Evolutionary conservation across 2,888 invertebrate genomes (phyloP), one percentile per base, ranked within the genome.

Genomic region (Drosophila peninsularis): DNA sequence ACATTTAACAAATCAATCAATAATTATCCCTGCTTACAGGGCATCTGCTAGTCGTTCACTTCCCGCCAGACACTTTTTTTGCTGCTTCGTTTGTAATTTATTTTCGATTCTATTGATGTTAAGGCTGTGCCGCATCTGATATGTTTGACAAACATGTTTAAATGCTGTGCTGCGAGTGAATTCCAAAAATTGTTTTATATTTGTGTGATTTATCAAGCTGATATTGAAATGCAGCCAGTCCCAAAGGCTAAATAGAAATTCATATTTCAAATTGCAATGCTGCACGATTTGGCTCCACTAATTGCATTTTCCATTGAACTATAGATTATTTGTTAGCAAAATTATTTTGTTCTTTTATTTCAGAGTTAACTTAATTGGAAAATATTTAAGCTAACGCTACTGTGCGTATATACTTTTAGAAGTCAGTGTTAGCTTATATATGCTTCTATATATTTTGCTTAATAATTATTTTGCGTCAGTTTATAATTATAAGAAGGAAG

Each of bases 71-170:
- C 21, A 19, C 2, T 21, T 30, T 21, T 30, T 36, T 24, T 45
- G 32, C 66, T 63, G 17, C 44, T 50, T 64, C 53, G 41, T 30
- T 50, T 53, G 65, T 72, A 74, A 83, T 85, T 85, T 83, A 85
- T 83, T 69, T 74, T 67, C 68, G 44, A 62, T 72, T 64, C 68
- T 56, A 50, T 61, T 39, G 39, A 37, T 37, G 45, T 49, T 39
- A 19, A 44, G 41, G 36, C 52, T 41, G 21, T 60, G 27, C 6
- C 54, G 42, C 54, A 55, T 62, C 32, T 27, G 42, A 62, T 19
- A 34, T 71, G n/a, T 71, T 47, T 64, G 21, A 21, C 36, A 47
- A 27, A 63, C 36, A 30, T 52, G 32, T 47, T 41, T 21, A 30
- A 73, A 30, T 39, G 45, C 60, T 61, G 3, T 47, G 39, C 13